phyloP scores from a whole-genome alignment of 2,888 invertebrate genomes.

The Agapostemon virescens region DNA sequence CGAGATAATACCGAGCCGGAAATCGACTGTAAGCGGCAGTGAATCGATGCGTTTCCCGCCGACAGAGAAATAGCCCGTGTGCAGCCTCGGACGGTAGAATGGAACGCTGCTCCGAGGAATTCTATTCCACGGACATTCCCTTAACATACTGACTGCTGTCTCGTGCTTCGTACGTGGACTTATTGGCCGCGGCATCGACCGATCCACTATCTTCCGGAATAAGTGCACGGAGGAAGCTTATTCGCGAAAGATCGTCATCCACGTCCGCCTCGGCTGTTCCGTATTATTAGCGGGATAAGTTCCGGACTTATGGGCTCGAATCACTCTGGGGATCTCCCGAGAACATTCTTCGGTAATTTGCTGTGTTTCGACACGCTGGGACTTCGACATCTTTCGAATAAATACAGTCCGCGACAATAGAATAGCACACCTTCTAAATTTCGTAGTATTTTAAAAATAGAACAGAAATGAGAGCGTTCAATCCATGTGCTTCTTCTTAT shows the following conservation, averaged over 20 bases:
- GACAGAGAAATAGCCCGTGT: constrained; percentile 23
- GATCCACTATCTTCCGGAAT: constrained; percentile 8
- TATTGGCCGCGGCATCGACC: not conserved
- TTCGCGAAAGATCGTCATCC: not conserved
- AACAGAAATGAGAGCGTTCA: no score
- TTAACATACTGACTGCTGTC: constrained; percentile 33
- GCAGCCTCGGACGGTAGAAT: constrained; percentile 19
- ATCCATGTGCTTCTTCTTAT: no score
- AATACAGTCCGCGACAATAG: no score
- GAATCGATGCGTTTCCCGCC: constrained; percentile 43
- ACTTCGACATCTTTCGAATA: no score
- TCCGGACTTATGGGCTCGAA: not conserved
- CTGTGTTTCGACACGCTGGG: no score
- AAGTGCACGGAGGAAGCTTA: not conserved
- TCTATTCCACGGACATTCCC: constrained; percentile 36
- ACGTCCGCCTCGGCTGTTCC: not conserved
- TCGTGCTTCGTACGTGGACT: constrained; percentile 1
- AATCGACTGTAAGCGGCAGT: constrained; percentile 52
- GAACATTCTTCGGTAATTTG: not conserved
- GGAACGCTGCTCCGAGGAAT: constrained; percentile 35
- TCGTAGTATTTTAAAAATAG: no score
- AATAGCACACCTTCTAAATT: no score
- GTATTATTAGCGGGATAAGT: not conserved
- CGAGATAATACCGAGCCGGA: constrained; percentile 55
- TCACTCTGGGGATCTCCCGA: not conserved